Evolutionary conservation across 2,113 vertebrate genomes (phyloP), one percentile per base, ranked within the genome.

Genomic region (Saimiri boliviensis): DNA sequence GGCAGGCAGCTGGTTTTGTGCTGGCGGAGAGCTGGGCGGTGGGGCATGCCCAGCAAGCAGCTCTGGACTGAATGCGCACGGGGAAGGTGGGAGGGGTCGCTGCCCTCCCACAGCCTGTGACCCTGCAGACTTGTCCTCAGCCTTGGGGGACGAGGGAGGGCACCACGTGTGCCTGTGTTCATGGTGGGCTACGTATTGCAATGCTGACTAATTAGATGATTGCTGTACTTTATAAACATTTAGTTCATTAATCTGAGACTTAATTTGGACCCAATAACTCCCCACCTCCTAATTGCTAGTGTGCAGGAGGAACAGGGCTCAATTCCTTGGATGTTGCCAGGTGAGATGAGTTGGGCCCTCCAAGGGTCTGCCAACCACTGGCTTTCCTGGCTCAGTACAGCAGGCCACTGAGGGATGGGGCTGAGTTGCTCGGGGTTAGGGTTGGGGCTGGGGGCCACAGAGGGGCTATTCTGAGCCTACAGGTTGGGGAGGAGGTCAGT

Each of bases 381-480:
- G 66, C 27, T 37, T 54, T n/a, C 35, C 76, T 20, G 47, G 16
- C 0, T 2, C 10, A 32, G 77, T 7, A 0, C 14, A n/a, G 37
- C 2, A 5, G 60, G 10, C 14, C 2, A 14, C 47, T 8, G 17
- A 77, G 80, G 54, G 74, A 77, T 32, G 10, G 60, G 42, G 13
- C 42, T 40, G 54, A 30, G 37, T 32, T 66, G 63, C 32, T 66
- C 2, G 2, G 32, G 32, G 30, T 47, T 20, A 47, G 76, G 45
- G 45, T 2, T 32, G 27, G 40, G 3, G 47, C 5, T 1, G 6
- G 3, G 42, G 19, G 30, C 8, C 1, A 54, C 45, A 45, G 2
- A 3, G 21, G 58, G 30, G 56, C 19, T 14, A 6, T 6, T 9
- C 19, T 3, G 56, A 40, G 19, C 16, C 49, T 2, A 0, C 16